Evolutionary conservation across 1,140 invertebrate species (phyloP), one percentile per base, ranked within the genome.

Genomic region (Euwallacea fornicatus): DNA sequence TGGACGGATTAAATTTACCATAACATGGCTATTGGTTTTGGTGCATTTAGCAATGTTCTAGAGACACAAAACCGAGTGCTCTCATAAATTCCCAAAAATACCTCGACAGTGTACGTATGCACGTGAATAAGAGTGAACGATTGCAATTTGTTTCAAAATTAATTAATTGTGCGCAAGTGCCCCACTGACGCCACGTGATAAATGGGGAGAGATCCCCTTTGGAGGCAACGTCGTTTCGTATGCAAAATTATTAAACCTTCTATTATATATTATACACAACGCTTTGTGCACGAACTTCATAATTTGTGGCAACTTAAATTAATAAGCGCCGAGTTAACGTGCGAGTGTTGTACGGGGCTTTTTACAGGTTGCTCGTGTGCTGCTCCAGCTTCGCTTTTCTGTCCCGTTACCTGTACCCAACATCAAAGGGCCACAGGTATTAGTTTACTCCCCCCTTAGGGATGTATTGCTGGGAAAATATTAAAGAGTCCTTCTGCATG

Each of bases 81-180:
- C 47, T 50, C 53, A 55, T 55, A 55, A 15, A 21, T 55, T 55
- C 1, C 53, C 53, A 55, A 55, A 55, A 55, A 13, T 13, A 55
- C 8, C 13, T 15, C 21, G 21, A 33, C 21, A 33, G 21, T 33
- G 21, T 33, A 33, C 21, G 21, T 33, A 33, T 33, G 21, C 21
- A 33, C 21, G 21, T 33, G 21, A 33, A 33, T 33, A 33, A 33
- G 21, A 33, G 21, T 33, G 21, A 69, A 71, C 68, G 70, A 70
- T 61, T 46, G 73, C 73, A 74, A 75, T 76, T 76, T 76, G 75
- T 74, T 73, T 56, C 67, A 69, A 76, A 75, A 76, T 76, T 76
- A 76, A 76, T 76, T 76, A 76, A 75, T 75, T 73, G 71, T 65
- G 73, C 33, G 58, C 55, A 55, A 55, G 73, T 66, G 64, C 64